Evolutionary conservation across 2,797 vertebrate species (phyloP).

Genomic region (Ctenochaetus hawaiiensis): DNA sequence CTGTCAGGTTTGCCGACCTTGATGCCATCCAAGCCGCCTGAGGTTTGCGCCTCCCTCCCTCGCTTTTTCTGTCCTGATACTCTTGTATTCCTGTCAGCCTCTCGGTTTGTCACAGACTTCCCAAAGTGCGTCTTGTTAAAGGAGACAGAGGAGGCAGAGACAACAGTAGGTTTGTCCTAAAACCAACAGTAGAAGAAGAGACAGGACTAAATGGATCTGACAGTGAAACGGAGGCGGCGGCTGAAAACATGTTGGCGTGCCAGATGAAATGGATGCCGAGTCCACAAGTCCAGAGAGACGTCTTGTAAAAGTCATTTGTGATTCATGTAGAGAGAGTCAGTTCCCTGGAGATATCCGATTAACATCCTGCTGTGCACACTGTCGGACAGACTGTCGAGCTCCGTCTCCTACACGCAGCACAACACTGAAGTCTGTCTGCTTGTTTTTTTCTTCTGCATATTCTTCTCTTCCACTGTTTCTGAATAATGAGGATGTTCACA

Average conservation of each 20-base stretch:
- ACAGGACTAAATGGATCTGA: constrained; percentile 36
- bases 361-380: constrained; percentile 57
- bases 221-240: constrained; percentile 28
- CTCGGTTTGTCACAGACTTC: constrained; percentile 26
- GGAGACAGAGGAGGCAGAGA: constrained; percentile 25
- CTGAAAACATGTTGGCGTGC: constrained; percentile 44
- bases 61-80: not conserved
- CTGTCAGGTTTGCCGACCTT: constrained; percentile 36
- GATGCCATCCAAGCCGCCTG: constrained; percentile 18
- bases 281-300: constrained; percentile 53
- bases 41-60: constrained; percentile 26
- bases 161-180: constrained; percentile 22
- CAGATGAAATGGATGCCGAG: constrained; percentile 41
- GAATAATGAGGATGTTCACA: not conserved
- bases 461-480: not conserved
- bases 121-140: constrained; percentile 22
- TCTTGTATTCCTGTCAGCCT: constrained; percentile 45
- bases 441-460: constrained; percentile 8
- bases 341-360: constrained; percentile 60
- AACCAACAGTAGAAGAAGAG: constrained; percentile 16
- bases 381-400: constrained; percentile 44
- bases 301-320: constrained; percentile 63
- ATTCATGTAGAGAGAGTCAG: constrained; percentile 52
- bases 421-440: constrained; percentile 4
- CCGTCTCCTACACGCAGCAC: constrained; percentile 23